These are phyloP conservation scores for Ptychoptera albimana DNA, from an alignment of 2,888 invertebrate species.

Conservation along the genomic window DNA sequence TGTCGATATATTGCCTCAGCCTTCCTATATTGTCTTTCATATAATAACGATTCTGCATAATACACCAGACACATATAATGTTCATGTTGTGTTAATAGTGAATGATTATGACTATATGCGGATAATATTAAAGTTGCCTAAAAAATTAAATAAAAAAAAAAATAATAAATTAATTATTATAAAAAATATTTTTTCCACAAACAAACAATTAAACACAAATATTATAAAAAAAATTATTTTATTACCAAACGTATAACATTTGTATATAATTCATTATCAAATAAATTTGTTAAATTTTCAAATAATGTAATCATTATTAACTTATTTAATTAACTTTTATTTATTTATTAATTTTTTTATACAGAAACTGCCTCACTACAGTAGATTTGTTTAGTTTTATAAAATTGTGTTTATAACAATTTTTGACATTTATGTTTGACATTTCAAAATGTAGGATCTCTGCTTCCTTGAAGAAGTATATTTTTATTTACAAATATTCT, in stretches of 20 bases:
- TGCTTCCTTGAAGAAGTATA: too few species aligned
- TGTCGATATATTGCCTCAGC: slow-evolving; percentile 51
- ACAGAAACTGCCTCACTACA: background rate
- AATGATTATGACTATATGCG: slow-evolving; percentile 43
- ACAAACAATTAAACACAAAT: too few species aligned
- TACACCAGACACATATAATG: slow-evolving; percentile 53
- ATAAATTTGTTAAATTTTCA: slow-evolving; percentile 51
- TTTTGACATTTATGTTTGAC: background rate
- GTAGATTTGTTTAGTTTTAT: too few species aligned
- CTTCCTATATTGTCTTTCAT: slow-evolving; percentile 45
- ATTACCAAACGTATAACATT: slow-evolving; percentile 54
- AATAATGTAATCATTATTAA: slow-evolving; percentile 38
- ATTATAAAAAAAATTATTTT: slow-evolving; percentile 8
- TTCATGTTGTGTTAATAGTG: slow-evolving; percentile 32
- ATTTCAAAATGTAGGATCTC: too few species aligned
- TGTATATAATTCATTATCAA: slow-evolving; percentile 52
- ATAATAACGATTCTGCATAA: slow-evolving; percentile 52
- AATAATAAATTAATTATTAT: too few species aligned
- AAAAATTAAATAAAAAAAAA: slow-evolving; percentile 15
- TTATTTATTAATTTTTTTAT: background rate
- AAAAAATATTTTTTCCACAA: too few species aligned
- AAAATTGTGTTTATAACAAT: too few species aligned
- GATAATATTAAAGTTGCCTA: slow-evolving; percentile 51
- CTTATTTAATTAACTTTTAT: background rate
- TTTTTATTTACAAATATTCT: too few species aligned